Evolutionary conservation across 1,140 invertebrate species (phyloP), one percentile per base, ranked within the genome.

Genomic region (Apolygus lucorum): DNA sequence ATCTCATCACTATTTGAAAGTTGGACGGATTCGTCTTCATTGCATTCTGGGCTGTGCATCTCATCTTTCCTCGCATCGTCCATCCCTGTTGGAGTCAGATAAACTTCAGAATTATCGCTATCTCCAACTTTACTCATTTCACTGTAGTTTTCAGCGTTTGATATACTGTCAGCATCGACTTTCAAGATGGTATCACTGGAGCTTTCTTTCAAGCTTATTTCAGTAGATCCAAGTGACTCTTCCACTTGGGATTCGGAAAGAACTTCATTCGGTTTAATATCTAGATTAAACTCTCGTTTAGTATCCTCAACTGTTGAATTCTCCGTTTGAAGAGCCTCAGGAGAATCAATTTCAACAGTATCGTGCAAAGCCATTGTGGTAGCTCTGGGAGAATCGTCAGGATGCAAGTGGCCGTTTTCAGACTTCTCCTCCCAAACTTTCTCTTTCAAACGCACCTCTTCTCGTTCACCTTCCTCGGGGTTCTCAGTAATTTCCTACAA

Each of bases 21-120:
- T 54, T 72, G 68, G 72, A 75, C 73, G 68, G 72, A 72, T 42
- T 72, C 70, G 72, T 72, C 52, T 72, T 63, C 54, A 67, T 66
- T 69, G 73, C 42, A 14, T 28, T 76, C 74, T 17, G 67, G 63
- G 52, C 70, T 75, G 27, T 73, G 68, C 62, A 76, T 74, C 27
- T 70, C 69, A 49, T 76, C 75, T 62, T 71, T 72, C 11, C 74
- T 73, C 14, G 71, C 76, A n/a, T 76, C 77, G 54, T 79, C 77
- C 52, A 76, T 81, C 76, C 85, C 84, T 62, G 83, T 85, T 13
- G 84, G 84, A 67, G 84, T 85, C 65, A 85, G 76, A 74, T 85
- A 85, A 34, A 83, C 79, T 72, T 86, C 84, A 52, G 84, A 85
- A 71, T 80, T 84, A 75, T 86, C 84, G 72, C 80, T 81, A 59